Conservation (phyloP, 2,113 vertebrate species). For the Oophaga pumilio region DNA sequence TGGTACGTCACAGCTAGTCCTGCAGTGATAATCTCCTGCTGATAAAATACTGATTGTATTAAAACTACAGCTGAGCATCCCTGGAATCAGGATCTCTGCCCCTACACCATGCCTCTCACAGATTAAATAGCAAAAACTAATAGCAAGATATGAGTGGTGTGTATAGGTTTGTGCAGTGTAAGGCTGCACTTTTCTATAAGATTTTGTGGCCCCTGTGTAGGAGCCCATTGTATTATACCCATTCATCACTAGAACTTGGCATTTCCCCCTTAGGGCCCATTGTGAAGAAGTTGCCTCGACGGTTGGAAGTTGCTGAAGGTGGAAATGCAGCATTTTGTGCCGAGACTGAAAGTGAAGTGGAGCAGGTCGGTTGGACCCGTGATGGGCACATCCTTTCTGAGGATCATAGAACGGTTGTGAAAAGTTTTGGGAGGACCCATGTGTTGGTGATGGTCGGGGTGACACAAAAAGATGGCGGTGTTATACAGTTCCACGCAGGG, state of each 20-base stretch:
- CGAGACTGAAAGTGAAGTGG: constrained; percentile 83
- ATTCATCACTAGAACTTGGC: background rate
- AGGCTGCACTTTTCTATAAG: background rate
- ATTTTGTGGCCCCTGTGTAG: background rate
- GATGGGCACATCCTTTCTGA: constrained; percentile 83
- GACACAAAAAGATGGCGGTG: constrained; percentile 85
- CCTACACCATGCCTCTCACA: no score
- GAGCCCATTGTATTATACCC: background rate
- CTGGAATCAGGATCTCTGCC: no score
- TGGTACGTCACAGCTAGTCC: no score
- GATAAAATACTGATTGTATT: no score
- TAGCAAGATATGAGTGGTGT: background rate
- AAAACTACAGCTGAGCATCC: no score
- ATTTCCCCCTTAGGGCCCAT: constrained; percentile 67
- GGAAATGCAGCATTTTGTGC: constrained; percentile 95
- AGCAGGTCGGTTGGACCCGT: constrained; percentile 87
- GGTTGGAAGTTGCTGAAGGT: constrained; percentile 91
- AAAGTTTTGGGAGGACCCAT: constrained; percentile 90
- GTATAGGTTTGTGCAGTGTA: background rate
- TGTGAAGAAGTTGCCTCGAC: constrained; percentile 83
- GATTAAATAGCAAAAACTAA: no score
- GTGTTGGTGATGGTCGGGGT: constrained; percentile 93
- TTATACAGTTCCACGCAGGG: constrained; percentile 84
- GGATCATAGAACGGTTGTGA: constrained; percentile 81
- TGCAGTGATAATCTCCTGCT: no score